phyloP scores from a whole-genome alignment of 1,140 invertebrate species.

The Drosophila subpulchrella region DNA sequence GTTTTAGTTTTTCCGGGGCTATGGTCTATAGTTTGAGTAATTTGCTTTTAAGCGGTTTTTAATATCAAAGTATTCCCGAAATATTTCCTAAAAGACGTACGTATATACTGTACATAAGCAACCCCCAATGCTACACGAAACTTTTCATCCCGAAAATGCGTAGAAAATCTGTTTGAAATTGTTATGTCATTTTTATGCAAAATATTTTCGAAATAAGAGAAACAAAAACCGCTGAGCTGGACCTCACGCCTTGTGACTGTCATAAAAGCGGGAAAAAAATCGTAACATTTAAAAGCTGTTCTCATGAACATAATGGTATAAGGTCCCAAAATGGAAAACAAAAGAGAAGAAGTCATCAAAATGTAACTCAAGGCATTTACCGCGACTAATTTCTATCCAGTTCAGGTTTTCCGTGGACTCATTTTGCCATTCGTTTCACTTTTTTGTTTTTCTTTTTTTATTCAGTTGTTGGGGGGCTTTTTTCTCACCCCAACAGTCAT shows the following conservation, averaged over 20 bases:
- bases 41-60: constrained; percentile 75
- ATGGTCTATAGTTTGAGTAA: constrained; percentile 62
- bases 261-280: constrained; percentile 51
- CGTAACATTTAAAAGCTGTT: constrained; percentile 74
- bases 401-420: constrained; percentile 41
- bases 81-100: constrained; percentile 49
- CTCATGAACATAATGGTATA: constrained; percentile 58
- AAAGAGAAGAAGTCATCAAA: constrained; percentile 79
- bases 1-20: constrained; percentile 45
- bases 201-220: constrained; percentile 53
- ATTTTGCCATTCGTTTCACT: constrained; percentile 72
- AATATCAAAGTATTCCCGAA: constrained; percentile 69
- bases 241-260: constrained; percentile 41
- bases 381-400: constrained; percentile 68
- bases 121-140: constrained; percentile 10
- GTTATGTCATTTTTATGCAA: constrained; percentile 79
- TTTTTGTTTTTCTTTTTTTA: constrained; percentile 33
- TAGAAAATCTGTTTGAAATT: constrained; percentile 78
- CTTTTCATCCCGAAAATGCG: constrained; percentile 52
- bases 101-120: neutral
- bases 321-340: constrained; percentile 6
- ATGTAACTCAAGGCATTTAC: constrained; percentile 77
- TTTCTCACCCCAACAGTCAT: constrained; percentile 58
- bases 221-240: constrained; percentile 34
- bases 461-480: constrained; percentile 8